phyloP scores from a whole-genome alignment of 2,888 invertebrate species.

The Dorcus parallelipipedus region DNA sequence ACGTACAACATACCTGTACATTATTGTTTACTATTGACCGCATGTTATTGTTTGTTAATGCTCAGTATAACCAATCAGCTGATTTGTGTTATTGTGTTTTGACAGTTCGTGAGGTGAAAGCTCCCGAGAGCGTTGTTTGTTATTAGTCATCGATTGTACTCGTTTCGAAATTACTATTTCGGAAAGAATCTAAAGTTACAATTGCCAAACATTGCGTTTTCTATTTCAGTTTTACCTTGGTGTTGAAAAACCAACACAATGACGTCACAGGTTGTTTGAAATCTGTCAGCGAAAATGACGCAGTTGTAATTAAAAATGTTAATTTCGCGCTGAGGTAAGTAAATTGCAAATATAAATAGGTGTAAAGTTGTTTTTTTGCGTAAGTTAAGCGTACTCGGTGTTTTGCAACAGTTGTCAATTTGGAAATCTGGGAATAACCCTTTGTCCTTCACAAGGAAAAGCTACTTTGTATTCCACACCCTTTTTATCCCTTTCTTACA shows the following conservation, averaged over 20 bases:
- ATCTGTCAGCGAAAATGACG: constrained; percentile 56
- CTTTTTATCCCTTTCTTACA: constrained; percentile 32
- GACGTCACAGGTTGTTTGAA: constrained; percentile 59
- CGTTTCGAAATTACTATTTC: not conserved
- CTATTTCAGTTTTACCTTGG: constrained; percentile 6
- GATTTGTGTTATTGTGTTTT: constrained; percentile 31
- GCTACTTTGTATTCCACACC: constrained; percentile 34
- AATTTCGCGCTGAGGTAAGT: constrained; percentile 27
- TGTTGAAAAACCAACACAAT: constrained; percentile 33
- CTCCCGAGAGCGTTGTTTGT: not conserved
- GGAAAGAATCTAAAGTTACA: not conserved
- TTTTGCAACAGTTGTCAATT: constrained; percentile 20
- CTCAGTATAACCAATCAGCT: constrained; percentile 27
- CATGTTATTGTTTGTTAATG: no score
- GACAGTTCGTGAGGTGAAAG: constrained; percentile 21
- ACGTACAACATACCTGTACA: no score
- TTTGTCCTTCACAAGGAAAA: constrained; percentile 37
- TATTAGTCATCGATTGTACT: constrained; percentile 1
- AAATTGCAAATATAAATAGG: constrained; percentile 10
- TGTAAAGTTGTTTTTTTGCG: not conserved
- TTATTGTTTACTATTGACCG: no score
- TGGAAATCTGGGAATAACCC: constrained; percentile 25
- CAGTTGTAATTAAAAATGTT: constrained; percentile 52
- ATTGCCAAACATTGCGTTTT: constrained; percentile 4
- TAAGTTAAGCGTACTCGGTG: constrained; percentile 7